phyloP scores from a whole-genome alignment of 2,888 invertebrate species.

The Isotomurus palustris region DNA sequence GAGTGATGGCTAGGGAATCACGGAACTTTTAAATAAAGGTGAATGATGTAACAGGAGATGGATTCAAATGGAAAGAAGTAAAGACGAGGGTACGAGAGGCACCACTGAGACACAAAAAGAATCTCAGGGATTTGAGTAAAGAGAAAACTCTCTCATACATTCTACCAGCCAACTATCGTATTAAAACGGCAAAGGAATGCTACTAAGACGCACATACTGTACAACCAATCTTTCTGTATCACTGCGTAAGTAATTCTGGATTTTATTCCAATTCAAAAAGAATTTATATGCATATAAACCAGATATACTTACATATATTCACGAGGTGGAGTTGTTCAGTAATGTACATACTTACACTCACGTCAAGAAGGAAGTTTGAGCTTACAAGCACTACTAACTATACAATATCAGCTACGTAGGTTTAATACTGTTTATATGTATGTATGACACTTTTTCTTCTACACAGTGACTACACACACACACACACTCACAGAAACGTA shows the following conservation, averaged over 20 bases:
- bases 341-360: no score
- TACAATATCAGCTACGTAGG: no score
- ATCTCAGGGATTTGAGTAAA: slow-evolving; percentile 1
- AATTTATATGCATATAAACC: slow-evolving; percentile 6
- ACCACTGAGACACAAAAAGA: not conserved
- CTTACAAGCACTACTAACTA: no score
- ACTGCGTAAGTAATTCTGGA: not conserved
- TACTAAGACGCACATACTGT: not conserved
- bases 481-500: no score
- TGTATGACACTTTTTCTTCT: no score
- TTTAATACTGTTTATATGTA: no score
- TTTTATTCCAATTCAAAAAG: slow-evolving; percentile 6
- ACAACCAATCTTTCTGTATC: slow-evolving; percentile 3
- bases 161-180: not conserved
- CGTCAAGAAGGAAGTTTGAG: no score
- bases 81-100: not conserved
- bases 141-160: no score
- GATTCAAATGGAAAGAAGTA: not conserved
- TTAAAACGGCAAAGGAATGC: slow-evolving; percentile 5
- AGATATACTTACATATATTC: no score
- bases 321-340: no score
- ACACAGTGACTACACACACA: no score
- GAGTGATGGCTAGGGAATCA: slow-evolving; percentile 10
- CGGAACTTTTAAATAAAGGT: slow-evolving; percentile 12
- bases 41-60: slow-evolving; percentile 10